Evolutionary conservation across 1,140 invertebrate genomes (phyloP), one percentile per base, ranked within the genome.

Genomic region (Radopholus similis): DNA sequence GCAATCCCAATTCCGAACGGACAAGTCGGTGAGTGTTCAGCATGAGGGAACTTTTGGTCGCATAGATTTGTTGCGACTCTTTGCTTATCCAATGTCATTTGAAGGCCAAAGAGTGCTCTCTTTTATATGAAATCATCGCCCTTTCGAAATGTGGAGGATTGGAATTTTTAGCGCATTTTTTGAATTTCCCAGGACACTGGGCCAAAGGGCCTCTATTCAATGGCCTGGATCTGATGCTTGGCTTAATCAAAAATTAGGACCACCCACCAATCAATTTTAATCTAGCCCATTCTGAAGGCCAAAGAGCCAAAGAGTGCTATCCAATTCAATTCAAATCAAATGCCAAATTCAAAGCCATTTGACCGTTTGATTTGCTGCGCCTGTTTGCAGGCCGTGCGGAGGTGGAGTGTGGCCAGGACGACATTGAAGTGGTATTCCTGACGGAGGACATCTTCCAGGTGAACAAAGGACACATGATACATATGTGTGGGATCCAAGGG

Each of bases 341-440:
- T 11, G 37, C 72, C 23, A 11, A 23, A 65, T 13, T 72, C 21
- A 26, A 34, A 44, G 47, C 4, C 4, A 30, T 3, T 44, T 13
- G 9, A 15, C n/a, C n/a, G n/a, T n/a, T n/a, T n/a, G n/a, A 55
- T 56, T 67, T n/a, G 70, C 65, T 44, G 64, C 54, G 35, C 28
- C n/a, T 51, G 77, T n/a, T 60, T n/a, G n/a, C n/a, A 82, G 77
- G 77, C 23, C 68, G 64, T 54, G 71, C 71, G 4, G 77, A 80
- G 69, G 77, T 80, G 11, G 77, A 80, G 66, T 80, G 77, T 62
- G 75, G 77, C 21, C 72, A 80, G 70, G 80, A 78, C n/a, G 71
- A 65, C 6, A 80, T 80, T 49, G 79, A 81, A 59, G 65, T 75
- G 4, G 78, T 80, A n/a, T 80, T 80, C 62, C 54, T 82, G 13